Evolutionary conservation across 2,888 invertebrate genomes (phyloP).

Genomic region (Hymenopus coronatus): DNA sequence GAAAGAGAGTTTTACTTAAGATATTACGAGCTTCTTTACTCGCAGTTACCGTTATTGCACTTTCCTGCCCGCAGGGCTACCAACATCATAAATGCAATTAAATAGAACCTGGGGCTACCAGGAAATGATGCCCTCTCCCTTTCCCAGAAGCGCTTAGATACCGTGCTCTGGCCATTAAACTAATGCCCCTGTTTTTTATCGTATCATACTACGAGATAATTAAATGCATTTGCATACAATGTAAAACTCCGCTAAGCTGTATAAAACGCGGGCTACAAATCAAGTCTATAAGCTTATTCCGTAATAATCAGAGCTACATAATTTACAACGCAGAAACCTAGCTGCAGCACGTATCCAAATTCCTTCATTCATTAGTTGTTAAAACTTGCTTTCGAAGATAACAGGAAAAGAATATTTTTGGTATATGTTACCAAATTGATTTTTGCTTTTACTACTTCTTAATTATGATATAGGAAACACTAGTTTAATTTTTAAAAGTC

Average conservation of each 20-base stretch:
- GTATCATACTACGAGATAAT: slow-evolving; percentile 5
- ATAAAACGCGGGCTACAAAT: not conserved
- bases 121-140: not conserved
- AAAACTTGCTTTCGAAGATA: no score
- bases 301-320: not conserved
- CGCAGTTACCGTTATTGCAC: not conserved
- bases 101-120: not conserved
- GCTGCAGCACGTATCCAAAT: not conserved
- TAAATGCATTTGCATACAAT: slow-evolving; percentile 17
- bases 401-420: no score
- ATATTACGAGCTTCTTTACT: not conserved
- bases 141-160: not conserved
- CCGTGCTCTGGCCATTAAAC: not conserved
- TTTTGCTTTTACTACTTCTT: no score
- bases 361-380: not conserved
- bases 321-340: not conserved
- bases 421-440: no score
- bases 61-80: not conserved
- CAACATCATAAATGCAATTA: not conserved
- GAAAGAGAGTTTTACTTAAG: not conserved
- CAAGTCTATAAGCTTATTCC: not conserved
- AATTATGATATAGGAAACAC: no score
- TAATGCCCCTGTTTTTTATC: not conserved
- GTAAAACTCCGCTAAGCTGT: not conserved
- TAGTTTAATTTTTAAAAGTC: no score